Evolutionary conservation across 2,888 invertebrate species (phyloP).

Genomic region (Acronicta aceris): DNA sequence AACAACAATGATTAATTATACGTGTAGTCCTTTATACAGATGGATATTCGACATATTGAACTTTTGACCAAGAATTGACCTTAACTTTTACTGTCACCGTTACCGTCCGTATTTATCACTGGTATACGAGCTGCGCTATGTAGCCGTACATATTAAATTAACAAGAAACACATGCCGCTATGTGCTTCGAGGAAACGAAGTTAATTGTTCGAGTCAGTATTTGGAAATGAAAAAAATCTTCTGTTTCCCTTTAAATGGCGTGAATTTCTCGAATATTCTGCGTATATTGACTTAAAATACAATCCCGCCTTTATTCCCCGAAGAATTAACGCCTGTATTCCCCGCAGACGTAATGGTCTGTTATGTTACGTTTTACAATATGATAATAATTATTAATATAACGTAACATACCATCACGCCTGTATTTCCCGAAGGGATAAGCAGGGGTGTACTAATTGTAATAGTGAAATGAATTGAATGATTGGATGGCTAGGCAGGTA

Average conservation of each 20-base stretch:
- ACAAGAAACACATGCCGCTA: slow-evolving; percentile 36
- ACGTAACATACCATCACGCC: no score
- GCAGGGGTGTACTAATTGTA: no score
- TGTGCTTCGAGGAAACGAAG: slow-evolving; percentile 39
- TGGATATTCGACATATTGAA: slow-evolving; percentile 65
- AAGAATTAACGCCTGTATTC: no score
- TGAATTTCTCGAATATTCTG: neutral
- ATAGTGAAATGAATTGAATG: no score
- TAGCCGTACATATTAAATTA: slow-evolving; percentile 42
- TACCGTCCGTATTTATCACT: slow-evolving; percentile 51
- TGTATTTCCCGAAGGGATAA: no score
- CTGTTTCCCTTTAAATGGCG: neutral
- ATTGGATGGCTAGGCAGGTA: no score
- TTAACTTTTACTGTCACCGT: slow-evolving; percentile 64
- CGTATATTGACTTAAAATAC: no score
- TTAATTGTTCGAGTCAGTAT: slow-evolving; percentile 33
- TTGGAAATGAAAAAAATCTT: slow-evolving; percentile 1
- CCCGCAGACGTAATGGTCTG: no score
- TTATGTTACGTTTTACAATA: no score
- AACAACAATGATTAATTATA: slow-evolving; percentile 58
- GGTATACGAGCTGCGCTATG: slow-evolving; percentile 36
- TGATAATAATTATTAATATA: no score
- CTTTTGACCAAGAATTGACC: slow-evolving; percentile 61
- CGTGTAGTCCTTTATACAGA: slow-evolving; percentile 55
- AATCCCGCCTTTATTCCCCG: no score